phyloP scores from a whole-genome alignment of 2,888 invertebrate species.

The Drosophila borborema region DNA sequence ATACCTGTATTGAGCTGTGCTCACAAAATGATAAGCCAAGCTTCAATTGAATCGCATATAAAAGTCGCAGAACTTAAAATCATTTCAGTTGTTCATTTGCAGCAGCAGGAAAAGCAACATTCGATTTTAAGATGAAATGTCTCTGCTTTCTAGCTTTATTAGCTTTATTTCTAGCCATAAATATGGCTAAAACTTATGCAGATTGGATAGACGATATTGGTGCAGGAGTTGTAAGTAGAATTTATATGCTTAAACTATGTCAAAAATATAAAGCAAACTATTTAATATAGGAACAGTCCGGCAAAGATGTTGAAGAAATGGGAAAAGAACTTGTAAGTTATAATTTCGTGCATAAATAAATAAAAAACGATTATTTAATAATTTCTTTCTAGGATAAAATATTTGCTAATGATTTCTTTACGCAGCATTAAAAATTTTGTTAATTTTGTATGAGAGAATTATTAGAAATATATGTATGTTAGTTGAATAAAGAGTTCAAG shows the following conservation, averaged over 20 bases:
- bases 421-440: not conserved
- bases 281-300: not conserved
- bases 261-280: rapidly evolving
- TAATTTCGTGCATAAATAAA: not conserved
- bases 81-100: not conserved
- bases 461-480: not conserved
- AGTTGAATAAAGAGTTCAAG: not conserved
- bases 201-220: conserved; percentile 2
- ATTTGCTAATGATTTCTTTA: not conserved
- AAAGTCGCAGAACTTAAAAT: not conserved
- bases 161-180: conserved; percentile 4
- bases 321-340: not conserved
- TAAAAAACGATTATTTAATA: too few species aligned
- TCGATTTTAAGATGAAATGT: conserved; percentile 3
- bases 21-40: not conserved
- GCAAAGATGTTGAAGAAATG: not conserved
- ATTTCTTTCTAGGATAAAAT: not conserved
- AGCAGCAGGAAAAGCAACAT: not conserved
- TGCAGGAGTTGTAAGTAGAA: conserved; percentile 5
- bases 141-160: not conserved
- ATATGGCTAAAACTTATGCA: not conserved
- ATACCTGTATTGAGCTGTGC: too few species aligned
- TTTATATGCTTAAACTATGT: not conserved
- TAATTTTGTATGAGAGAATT: not conserved
- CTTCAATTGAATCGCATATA: not conserved